Percentiles rank a stretch among this genome's conserved stretches.
phyloP scores from a whole-genome alignment of 2,888 invertebrate species.

The Andrena praecox region DNA sequence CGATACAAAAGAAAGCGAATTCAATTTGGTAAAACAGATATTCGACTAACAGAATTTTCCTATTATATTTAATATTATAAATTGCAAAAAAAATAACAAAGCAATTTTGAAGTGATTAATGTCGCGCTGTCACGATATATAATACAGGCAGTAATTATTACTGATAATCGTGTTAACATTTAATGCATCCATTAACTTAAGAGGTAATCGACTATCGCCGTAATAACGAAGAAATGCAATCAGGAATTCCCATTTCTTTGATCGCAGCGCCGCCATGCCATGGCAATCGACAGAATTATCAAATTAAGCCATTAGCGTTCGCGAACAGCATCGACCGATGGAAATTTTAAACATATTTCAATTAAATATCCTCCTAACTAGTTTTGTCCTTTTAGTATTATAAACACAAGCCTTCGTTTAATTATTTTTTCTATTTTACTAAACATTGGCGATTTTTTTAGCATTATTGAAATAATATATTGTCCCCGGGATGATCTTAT shows the following conservation, averaged over 20 bases:
- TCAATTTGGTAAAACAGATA: too few relatives aligned
- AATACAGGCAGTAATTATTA: slow-evolving; percentile 43
- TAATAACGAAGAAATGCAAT: slow-evolving; percentile 53
- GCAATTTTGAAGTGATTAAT: slow-evolving; percentile 40
- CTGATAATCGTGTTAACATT: slow-evolving; percentile 47
- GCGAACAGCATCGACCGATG: not conserved
- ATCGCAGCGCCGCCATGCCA: slow-evolving; percentile 28
- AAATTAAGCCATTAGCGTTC: slow-evolving; percentile 33
- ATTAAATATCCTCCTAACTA: not conserved
- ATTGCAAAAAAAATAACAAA: not conserved
- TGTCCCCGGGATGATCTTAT: too few relatives aligned
- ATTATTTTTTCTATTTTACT: not conserved
- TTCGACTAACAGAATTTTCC: too few relatives aligned
- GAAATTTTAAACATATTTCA: slow-evolving; percentile 2
- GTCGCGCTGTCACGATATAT: slow-evolving; percentile 25
- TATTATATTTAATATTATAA: not conserved
- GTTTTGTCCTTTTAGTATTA: not conserved
- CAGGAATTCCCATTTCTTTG: slow-evolving; percentile 53
- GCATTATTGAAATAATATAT: not conserved
- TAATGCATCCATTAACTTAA: slow-evolving; percentile 59
- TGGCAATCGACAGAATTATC: slow-evolving; percentile 33
- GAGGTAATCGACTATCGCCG: slow-evolving; percentile 57
- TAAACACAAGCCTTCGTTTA: not conserved
- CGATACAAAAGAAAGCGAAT: too few relatives aligned
- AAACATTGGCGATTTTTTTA: not conserved